A percentile compares a stretch with the other conserved stretches of the same genome.
Evolutionary conservation across 1,140 invertebrate genomes (phyloP).

Genomic region (Calliopsis andreniformis): DNA sequence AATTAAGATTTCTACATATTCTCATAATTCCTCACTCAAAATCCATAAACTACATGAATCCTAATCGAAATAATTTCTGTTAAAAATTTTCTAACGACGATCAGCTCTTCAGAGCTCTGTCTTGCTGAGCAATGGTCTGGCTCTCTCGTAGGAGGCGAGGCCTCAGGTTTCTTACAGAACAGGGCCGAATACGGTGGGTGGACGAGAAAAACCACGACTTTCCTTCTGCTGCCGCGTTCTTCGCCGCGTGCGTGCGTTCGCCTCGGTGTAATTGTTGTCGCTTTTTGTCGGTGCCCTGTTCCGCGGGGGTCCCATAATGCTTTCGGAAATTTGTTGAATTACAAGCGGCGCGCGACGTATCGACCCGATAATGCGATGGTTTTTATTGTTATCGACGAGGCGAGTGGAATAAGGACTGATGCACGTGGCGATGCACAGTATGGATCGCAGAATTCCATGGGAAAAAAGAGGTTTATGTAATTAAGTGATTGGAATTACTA

Average conservation of each 20-base stretch:
- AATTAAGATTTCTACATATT: too few species aligned
- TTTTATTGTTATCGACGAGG: neutral
- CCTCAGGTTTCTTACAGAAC: slow-evolving; percentile 17
- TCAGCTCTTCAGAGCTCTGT: too few species aligned
- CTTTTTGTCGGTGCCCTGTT: neutral
- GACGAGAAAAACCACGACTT: slow-evolving; percentile 28
- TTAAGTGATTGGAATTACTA: too few species aligned
- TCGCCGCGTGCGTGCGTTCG: slow-evolving; percentile 12
- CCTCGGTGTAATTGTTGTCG: slow-evolving; percentile 22
- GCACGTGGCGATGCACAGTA: too few species aligned
- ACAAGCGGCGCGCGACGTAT: neutral
- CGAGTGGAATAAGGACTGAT: neutral
- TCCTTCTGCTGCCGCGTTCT: slow-evolving; percentile 41
- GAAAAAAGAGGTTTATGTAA: too few species aligned
- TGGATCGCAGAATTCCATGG: too few species aligned
- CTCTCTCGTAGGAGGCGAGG: neutral
- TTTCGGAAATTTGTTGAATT: slow-evolving; percentile 40
- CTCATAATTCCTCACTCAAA: too few species aligned
- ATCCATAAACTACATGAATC: too few species aligned
- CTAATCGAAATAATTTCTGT: too few species aligned
- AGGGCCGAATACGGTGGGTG: slow-evolving; percentile 35
- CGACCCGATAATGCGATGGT: neutral
- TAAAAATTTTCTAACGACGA: too few species aligned
- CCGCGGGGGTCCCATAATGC: slow-evolving; percentile 37
- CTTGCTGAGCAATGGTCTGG: too few species aligned